Base-by-base conservation (phyloP, 2,113 vertebrate genomes). In the Hippocampus zosterae region DNA sequence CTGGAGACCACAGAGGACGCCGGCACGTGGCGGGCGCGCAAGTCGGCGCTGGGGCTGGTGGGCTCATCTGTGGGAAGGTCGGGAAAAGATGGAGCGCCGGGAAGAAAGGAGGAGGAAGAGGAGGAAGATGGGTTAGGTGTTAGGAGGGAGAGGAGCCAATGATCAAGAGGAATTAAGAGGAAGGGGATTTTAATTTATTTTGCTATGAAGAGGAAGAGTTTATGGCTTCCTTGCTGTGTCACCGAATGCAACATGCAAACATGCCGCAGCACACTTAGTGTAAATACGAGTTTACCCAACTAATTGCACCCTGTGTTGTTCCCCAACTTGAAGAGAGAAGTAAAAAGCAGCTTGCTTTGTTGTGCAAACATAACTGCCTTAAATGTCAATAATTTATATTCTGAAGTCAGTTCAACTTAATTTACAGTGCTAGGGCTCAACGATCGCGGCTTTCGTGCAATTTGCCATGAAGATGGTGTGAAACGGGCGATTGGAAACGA, bases 1-100 rank as follows among this genome's bases (percentile, higher is more conserved):
- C 96, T 96, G 92, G 96, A 98, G 84, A 98, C 96, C 81, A 98
- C 97, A 0, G 95, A 96, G 21, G 96, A 98, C 84, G 97, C 97
- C 1, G 96, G 96, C 73, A 98, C 88, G 52, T 98, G 96, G 88
- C 96, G 95, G 75, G 97, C 97, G 68, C 94, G 94, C 80, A 98
- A 93, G 89, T 98, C 97, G 29, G 95, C 95, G 72, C 94, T 94
- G 83, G 97, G 97, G 88, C 96, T 98, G 77, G 97, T 98, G 69
- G 95, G 97, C 71, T 98, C 96, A 25, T 98, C 97, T 98, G 93
- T 44, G 12, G 65, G 72, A 70, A 66, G 53, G 77, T 57, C 5
- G 33, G 70, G 21, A 40, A 16, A 21, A 19, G 48, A 60, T 69
- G n/a, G 63, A 29, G 41, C 63, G 41, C n/a, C 15, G 23, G 63